Conservation (phyloP, 2,113 vertebrate species). For the Chloroceryle aenea region DNA sequence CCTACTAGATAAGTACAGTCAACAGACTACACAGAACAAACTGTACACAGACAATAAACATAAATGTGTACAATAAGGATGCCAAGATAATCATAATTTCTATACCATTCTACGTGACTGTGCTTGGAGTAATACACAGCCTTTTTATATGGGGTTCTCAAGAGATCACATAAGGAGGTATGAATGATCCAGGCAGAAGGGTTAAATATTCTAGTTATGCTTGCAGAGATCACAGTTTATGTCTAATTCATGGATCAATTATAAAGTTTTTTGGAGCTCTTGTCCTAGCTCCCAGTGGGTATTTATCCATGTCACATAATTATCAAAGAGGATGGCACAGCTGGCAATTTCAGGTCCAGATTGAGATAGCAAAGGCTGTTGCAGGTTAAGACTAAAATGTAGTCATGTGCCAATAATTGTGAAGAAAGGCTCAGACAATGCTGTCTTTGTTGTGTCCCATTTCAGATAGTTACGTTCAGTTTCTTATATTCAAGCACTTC, state of each 20-base stretch:
- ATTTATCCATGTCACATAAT: neutral
- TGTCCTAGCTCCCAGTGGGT: neutral
- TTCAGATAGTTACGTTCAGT: neutral
- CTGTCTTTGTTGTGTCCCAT: neutral
- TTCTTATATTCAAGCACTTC: neutral
- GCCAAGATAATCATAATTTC: neutral
- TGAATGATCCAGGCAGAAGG: neutral
- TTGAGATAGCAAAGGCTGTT: neutral
- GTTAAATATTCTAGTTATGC: neutral
- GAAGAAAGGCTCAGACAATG: neutral
- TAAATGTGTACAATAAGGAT: neutral
- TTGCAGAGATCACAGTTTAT: neutral
- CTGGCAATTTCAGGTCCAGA: slow-evolving; percentile 11
- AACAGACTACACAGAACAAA: neutral
- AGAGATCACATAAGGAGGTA: neutral
- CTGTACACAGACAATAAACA: neutral
- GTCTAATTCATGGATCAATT: neutral
- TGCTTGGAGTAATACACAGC: neutral
- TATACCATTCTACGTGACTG: neutral
- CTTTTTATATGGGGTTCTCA: neutral
- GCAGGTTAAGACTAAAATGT: slow-evolving; percentile 12
- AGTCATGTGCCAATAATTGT: neutral
- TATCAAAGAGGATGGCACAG: slow-evolving; percentile 15
- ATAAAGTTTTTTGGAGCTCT: neutral
- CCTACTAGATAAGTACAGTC: neutral